Conservation (phyloP, 2,888 invertebrate species). For the Xylota segnis region DNA sequence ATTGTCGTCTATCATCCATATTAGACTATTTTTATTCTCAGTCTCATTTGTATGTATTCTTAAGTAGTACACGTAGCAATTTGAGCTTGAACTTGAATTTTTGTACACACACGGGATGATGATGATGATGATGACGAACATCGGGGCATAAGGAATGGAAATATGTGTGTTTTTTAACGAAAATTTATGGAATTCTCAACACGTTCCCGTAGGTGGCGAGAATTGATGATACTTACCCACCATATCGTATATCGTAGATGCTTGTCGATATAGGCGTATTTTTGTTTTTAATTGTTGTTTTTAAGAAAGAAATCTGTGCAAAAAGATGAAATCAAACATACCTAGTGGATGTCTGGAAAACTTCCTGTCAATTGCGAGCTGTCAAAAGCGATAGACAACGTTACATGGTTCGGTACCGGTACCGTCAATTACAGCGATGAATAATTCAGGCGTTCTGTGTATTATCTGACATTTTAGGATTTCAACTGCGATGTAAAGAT, state of each 20-base stretch:
- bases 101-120: slow-evolving; percentile 22
- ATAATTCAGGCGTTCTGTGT: slow-evolving; percentile 17
- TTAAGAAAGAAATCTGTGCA: neutral
- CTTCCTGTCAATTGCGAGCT: neutral
- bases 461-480: slow-evolving; percentile 10
- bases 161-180: slow-evolving; percentile 8
- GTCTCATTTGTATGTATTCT: slow-evolving; percentile 29
- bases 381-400: neutral
- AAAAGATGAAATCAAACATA: slow-evolving; percentile 12
- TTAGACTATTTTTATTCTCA: slow-evolving; percentile 22
- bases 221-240: slow-evolving; percentile 6
- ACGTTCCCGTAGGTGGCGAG: slow-evolving; percentile 39
- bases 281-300: slow-evolving; percentile 1
- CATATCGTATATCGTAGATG: neutral
- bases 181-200: slow-evolving; percentile 46
- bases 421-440: neutral
- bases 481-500: neutral
- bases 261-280: neutral
- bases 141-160: slow-evolving; percentile 11
- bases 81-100: slow-evolving; percentile 66
- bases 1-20: slow-evolving; percentile 21
- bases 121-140: slow-evolving; percentile 41
- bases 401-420: neutral
- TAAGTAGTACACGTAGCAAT: slow-evolving; percentile 25
- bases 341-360: neutral